Percentiles rank a stretch among this genome's conserved stretches.
phyloP scores from a whole-genome alignment of 2,888 invertebrate genomes.

The Molorchus minor region DNA sequence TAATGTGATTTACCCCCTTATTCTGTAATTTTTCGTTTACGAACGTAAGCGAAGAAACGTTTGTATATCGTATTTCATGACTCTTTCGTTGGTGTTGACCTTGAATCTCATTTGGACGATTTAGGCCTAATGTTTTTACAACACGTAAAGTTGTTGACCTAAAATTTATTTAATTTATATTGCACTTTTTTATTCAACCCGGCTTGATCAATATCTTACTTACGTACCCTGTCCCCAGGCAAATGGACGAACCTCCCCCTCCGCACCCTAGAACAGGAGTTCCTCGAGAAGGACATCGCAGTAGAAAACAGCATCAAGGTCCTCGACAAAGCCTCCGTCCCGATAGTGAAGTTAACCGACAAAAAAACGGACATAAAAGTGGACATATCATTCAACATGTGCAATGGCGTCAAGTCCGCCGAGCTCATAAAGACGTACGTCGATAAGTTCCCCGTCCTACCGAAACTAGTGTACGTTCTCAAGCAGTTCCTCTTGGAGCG shows the following conservation, averaged over 20 bases:
- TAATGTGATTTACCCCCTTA: too few species aligned
- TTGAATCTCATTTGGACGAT: too few species aligned
- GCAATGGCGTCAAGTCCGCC: conserved; percentile 96
- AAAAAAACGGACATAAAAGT: conserved; percentile 87
- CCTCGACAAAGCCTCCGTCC: conserved; percentile 97
- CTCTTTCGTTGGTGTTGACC: too few species aligned
- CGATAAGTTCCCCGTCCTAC: conserved; percentile 86
- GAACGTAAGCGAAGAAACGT: too few species aligned
- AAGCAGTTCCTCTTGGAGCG: conserved; percentile 98
- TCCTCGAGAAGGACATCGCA: conserved; percentile 89
- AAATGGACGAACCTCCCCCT: conserved; percentile 93
- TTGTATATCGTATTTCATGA: too few species aligned
- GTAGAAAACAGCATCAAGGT: conserved; percentile 92
- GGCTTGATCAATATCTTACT: too few species aligned
- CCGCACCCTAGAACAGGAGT: conserved; percentile 89
- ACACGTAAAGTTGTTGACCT: too few species aligned
- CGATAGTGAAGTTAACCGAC: conserved; percentile 94
- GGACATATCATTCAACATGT: conserved; percentile 99
- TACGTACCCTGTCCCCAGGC: conserved; percentile 66
- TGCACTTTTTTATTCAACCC: too few species aligned
- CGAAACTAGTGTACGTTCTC: conserved; percentile 94
- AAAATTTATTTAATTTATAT: too few species aligned
- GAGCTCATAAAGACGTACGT: conserved; percentile 94
- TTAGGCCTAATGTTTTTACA: too few species aligned
- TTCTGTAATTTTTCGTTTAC: too few species aligned